Evolutionary conservation across 2,888 invertebrate species (phyloP).

Genomic region (Apotomis capreana): DNA sequence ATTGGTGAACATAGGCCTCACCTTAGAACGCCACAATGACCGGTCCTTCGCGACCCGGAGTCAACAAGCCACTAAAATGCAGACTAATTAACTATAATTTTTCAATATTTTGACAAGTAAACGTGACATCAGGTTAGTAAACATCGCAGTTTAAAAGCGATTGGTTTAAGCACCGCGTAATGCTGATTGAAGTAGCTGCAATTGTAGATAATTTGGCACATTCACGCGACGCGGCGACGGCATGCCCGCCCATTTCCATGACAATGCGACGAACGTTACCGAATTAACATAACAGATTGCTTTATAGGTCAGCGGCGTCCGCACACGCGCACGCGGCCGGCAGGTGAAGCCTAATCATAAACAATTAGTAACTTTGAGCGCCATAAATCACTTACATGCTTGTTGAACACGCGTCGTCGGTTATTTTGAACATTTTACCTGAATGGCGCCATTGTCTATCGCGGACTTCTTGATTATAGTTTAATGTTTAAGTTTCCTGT

Average conservation of each 20-base stretch:
- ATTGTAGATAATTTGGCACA: conserved; percentile 40
- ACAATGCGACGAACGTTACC: conserved; percentile 66
- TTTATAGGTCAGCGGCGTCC: conserved; percentile 63
- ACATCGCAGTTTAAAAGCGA: conserved; percentile 31
- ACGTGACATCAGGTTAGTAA: conserved; percentile 23
- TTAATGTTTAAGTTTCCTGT: conserved; percentile 31
- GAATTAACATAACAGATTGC: conserved; percentile 72
- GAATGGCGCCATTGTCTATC: conserved; percentile 30
- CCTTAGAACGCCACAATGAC: too few species aligned
- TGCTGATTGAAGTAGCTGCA: conserved; percentile 22
- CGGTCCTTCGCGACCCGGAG: too few species aligned
- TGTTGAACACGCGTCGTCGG: conserved; percentile 20
- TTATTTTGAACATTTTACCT: conserved; percentile 29
- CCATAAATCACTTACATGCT: conserved; percentile 40
- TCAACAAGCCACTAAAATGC: background rate
- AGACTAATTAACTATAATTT: background rate
- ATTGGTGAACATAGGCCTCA: too few species aligned
- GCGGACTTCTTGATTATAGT: conserved; percentile 24
- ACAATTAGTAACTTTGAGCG: conserved; percentile 43
- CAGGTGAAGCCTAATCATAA: conserved; percentile 39
- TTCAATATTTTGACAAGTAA: background rate
- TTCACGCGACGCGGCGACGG: conserved; percentile 15
- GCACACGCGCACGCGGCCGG: conserved; percentile 38
- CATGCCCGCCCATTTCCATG: conserved; percentile 61
- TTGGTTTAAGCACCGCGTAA: conserved; percentile 28